Evolutionary conservation across 2,888 invertebrate species (phyloP).

Genomic region (Oegoconia quadripuncta): DNA sequence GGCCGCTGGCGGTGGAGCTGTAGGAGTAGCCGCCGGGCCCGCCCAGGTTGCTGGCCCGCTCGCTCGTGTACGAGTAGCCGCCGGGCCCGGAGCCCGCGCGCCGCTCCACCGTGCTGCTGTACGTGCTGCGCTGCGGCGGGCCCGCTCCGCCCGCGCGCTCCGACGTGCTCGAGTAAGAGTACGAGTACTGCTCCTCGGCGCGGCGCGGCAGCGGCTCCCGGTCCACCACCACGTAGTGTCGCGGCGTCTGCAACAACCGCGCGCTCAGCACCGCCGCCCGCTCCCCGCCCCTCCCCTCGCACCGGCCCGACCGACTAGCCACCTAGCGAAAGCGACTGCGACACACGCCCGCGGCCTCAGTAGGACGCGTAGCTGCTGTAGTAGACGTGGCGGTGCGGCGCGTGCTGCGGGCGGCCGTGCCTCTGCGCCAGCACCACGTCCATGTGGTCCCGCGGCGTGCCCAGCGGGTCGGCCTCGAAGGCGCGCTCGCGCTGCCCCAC

Average conservation of each 20-base stretch:
- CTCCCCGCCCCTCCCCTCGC: constrained; percentile 45
- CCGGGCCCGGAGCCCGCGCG: constrained; percentile 85
- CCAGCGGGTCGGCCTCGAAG: constrained; percentile 78
- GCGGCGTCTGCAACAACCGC: constrained; percentile 88
- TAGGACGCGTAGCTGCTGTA: constrained; percentile 76
- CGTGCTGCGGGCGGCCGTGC: constrained; percentile 76
- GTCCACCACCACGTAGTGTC: constrained; percentile 92
- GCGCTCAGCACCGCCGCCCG: constrained; percentile 43
- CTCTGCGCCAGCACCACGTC: constrained; percentile 81
- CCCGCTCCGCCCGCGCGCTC: constrained; percentile 67
- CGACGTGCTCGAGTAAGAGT: constrained; percentile 86
- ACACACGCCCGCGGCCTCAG: constrained; percentile 45
- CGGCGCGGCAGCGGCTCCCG: constrained; percentile 84
- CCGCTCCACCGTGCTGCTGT: constrained; percentile 84
- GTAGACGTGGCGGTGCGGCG: constrained; percentile 71
- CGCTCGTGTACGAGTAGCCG: constrained; percentile 87
- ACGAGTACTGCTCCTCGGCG: constrained; percentile 91
- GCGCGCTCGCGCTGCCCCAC: constrained; percentile 80
- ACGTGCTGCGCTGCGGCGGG: constrained; percentile 81
- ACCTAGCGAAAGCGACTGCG: constrained; percentile 72
- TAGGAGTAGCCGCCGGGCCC: constrained; percentile 92
- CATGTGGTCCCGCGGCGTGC: constrained; percentile 81
- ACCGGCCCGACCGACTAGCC: constrained; percentile 53
- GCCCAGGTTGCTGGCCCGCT: constrained; percentile 84
- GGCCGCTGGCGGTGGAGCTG: constrained; percentile 87